Percentiles rank a stretch among this genome's conserved stretches.
phyloP scores from a whole-genome alignment of 2,113 vertebrate species.

The Oreochromis spilurus region DNA sequence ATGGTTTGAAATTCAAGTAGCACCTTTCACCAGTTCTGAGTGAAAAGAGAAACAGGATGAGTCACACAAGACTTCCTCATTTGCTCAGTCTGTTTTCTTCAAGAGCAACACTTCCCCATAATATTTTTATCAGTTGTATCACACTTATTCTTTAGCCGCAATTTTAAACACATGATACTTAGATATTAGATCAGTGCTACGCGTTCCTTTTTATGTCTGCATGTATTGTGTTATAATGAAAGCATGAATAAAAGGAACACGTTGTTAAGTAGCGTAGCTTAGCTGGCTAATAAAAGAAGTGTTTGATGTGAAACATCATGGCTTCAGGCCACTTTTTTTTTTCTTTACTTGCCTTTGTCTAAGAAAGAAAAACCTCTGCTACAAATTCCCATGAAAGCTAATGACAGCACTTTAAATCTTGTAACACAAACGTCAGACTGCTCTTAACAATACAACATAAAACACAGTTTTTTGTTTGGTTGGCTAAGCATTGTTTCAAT shows the following conservation, averaged over 20 bases:
- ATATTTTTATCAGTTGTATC: not conserved
- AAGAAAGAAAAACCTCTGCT: not conserved
- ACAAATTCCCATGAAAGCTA: not conserved
- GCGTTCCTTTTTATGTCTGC: not conserved
- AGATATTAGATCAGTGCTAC: not conserved
- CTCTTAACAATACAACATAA: not conserved
- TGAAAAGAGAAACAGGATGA: slow-evolving; percentile 27
- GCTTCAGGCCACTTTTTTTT: accelerated
- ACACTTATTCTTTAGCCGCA: accelerated
- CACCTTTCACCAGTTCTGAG: slow-evolving; percentile 92
- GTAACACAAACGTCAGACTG: not conserved
- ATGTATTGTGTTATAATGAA: not conserved
- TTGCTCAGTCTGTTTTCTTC: not conserved
- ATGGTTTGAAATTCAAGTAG: slow-evolving; percentile 92
- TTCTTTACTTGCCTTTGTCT: not conserved
- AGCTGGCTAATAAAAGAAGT: not conserved
- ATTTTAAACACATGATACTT: not conserved
- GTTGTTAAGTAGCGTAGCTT: not conserved
- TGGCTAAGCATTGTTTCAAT: not conserved
- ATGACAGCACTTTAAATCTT: not conserved
- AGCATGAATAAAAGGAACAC: not conserved
- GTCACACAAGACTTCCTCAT: slow-evolving; percentile 3
- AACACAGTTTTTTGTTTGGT: not conserved
- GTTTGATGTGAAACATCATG: not conserved
- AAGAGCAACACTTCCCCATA: not conserved